These are phyloP conservation scores for Salvator merianae DNA, from an alignment of 2,113 vertebrate species.

Conservation along the genomic window DNA sequence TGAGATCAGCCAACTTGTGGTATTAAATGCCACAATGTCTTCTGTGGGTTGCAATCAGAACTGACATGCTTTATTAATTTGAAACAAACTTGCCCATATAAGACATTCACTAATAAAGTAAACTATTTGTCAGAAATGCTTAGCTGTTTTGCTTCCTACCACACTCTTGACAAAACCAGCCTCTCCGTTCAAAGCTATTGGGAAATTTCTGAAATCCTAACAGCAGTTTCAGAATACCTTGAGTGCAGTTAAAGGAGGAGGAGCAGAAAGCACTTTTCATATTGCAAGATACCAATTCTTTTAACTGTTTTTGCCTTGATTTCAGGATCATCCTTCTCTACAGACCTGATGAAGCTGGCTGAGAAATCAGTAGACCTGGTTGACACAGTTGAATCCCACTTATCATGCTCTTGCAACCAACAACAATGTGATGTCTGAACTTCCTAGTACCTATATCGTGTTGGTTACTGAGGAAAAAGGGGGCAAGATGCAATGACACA, in stretches of 20 bases:
- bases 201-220: neutral
- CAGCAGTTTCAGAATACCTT: neutral
- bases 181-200: neutral
- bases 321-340: conserved; percentile 30
- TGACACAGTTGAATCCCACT: conserved; percentile 53
- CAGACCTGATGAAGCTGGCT: conserved; percentile 46
- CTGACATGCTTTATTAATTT: neutral
- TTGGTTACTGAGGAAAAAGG: conserved; percentile 37
- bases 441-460: conserved; percentile 36
- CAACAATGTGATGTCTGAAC: conserved; percentile 32
- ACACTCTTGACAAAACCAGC: neutral
- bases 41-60: neutral
- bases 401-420: conserved; percentile 44
- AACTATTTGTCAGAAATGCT: neutral
- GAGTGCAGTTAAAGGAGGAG: too few relatives aligned
- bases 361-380: conserved; percentile 57
- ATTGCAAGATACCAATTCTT: conserved; percentile 1
- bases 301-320: conserved; percentile 40
- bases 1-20: neutral
- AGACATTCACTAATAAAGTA: neutral
- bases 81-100: neutral
- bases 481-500: conserved; percentile 35
- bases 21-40: too few relatives aligned
- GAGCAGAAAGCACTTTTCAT: neutral
- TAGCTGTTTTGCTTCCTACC: too few relatives aligned